Base-by-base conservation (phyloP, 2,888 invertebrate genomes). In the Mesorhabditis belari region DNA sequence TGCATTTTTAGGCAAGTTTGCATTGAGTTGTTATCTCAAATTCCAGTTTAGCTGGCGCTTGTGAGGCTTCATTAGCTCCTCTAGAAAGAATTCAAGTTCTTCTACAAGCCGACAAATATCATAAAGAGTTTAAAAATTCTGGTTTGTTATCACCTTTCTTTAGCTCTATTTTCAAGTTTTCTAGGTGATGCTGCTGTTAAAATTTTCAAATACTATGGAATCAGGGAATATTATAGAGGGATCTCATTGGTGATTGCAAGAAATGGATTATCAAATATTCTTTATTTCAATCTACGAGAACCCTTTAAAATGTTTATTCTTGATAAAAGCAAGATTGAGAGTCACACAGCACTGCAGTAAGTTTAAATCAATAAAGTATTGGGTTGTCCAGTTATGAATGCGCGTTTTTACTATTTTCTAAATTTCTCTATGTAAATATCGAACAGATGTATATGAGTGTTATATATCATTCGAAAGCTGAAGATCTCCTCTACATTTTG, bases 11-110 rank as follows among this genome's bases (percentile, higher is more conserved):
- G 44, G 44, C n/a, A 35, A n/a, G 44, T 35, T 35, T 9, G 44
- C 12, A 21, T 3, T 26, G 54, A 55, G n/a, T 23, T 5, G 25
- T 12, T 23, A 21, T 25, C 17, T 6, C 55, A 27, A 17, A n/a
- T n/a, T 28, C 6, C 4, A 50, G 58, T 63, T 54, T 63, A 70
- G 70, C 94, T 0, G 79, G 79, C 51, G 49, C 68, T 12, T 75
- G 87, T 0, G 94, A 95, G 84, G 92, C 93, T 0, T 83, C 89
- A 19, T 85, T 98, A 1, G 88, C 92, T 84, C 98, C 98, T 2
- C 90, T 98, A 80, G 98, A 98, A 83, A 86, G 98, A 76, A 85
- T 98, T 65, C 98, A 98, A 85, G 92, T 92, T 0, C 83, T 98
- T 57, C 85, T 98, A 59, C 92, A 94, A 70, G 89, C 91, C 49